Evolutionary conservation across 1,140 invertebrate species (phyloP).

Genomic region (Diorhabda carinulata): DNA sequence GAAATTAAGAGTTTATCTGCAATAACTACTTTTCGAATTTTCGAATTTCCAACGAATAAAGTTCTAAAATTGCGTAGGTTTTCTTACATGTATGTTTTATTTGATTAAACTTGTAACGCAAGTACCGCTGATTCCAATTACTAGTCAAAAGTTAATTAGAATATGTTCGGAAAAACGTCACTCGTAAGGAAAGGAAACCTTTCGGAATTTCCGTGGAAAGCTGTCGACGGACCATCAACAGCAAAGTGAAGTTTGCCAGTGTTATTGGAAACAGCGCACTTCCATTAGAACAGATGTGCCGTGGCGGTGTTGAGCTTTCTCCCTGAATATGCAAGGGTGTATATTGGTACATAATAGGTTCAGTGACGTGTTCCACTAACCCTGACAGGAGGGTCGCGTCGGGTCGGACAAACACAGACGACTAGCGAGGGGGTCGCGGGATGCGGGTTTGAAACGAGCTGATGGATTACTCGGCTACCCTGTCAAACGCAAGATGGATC

Average conservation of each 20-base stretch:
- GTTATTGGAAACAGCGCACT: slow-evolving; percentile 39
- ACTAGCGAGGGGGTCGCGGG: slow-evolving; percentile 18
- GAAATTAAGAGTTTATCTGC: too few species aligned
- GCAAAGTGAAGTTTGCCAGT: slow-evolving; percentile 18
- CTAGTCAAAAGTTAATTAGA: neutral
- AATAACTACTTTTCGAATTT: too few species aligned
- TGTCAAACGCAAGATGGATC: slow-evolving; percentile 50
- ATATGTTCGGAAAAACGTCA: slow-evolving; percentile 2
- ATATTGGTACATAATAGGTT: slow-evolving; percentile 50
- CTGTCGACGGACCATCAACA: slow-evolving; percentile 5
- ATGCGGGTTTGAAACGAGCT: slow-evolving; percentile 27
- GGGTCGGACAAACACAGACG: slow-evolving; percentile 38
- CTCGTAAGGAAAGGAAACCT: neutral
- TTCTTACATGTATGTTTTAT: too few species aligned
- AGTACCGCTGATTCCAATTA: neutral
- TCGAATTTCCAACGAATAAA: too few species aligned
- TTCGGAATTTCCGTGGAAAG: slow-evolving; percentile 4
- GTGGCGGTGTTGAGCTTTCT: slow-evolving; percentile 11
- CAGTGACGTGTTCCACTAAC: slow-evolving; percentile 50
- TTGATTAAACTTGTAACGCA: too few species aligned
- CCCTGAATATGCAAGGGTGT: slow-evolving; percentile 38
- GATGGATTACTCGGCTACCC: slow-evolving; percentile 47
- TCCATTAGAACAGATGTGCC: slow-evolving; percentile 44
- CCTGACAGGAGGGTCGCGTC: slow-evolving; percentile 45
- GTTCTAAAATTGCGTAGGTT: too few species aligned